Percentiles rank a stretch among this genome's conserved stretches.
Evolutionary conservation across 1,140 invertebrate species (phyloP).

Genomic region (Paralvinella palmiformis): DNA sequence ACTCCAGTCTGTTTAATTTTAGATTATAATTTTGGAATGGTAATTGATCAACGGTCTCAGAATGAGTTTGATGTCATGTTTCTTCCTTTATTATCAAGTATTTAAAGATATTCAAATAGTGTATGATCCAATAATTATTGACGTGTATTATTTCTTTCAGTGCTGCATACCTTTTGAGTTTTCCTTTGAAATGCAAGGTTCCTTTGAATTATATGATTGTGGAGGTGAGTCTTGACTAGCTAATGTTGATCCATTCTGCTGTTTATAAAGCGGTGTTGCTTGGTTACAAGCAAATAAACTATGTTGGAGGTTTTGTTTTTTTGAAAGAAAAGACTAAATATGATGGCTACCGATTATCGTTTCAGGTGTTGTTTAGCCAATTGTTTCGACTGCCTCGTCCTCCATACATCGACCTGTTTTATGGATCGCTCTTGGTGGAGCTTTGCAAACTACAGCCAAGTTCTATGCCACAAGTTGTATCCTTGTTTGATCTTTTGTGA

Average conservation of each 20-base stretch:
- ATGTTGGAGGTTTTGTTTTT: too few relatives aligned
- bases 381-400: constrained; percentile 84
- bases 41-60: too few relatives aligned
- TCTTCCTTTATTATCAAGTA: too few relatives aligned
- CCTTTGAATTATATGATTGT: constrained; percentile 97
- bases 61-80: too few relatives aligned
- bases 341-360: constrained; percentile 2
- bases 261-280: too few relatives aligned
- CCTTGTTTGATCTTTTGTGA: constrained; percentile 29
- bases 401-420: constrained; percentile 84
- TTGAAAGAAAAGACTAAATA: too few relatives aligned
- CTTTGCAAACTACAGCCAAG: constrained; percentile 93
- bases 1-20: too few relatives aligned
- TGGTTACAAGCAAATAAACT: too few relatives aligned
- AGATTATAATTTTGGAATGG: too few relatives aligned
- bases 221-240: constrained; percentile 60
- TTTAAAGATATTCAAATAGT: too few relatives aligned
- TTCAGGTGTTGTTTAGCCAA: constrained; percentile 80
- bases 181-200: constrained; percentile 88
- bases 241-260: too few relatives aligned
- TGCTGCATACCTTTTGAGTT: constrained; percentile 83
- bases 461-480: constrained; percentile 86
- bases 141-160: constrained; percentile 47
- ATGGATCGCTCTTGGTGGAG: constrained; percentile 89
- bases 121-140: neutral